Conservation (phyloP, 2,888 invertebrate species). For the Stegana nigrithorax region DNA sequence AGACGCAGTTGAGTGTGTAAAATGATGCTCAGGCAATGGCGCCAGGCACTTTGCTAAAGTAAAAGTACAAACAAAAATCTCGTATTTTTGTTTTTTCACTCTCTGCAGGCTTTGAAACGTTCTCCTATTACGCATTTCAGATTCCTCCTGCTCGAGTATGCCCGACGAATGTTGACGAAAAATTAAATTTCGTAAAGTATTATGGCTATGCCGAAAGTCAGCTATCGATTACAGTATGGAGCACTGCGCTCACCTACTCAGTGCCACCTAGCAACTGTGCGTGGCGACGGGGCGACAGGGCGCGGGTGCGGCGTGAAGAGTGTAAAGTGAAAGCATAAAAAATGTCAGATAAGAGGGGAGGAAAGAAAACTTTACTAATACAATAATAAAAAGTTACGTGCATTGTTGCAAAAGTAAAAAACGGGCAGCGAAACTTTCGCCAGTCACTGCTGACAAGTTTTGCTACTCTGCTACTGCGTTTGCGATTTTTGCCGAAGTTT, state of each 20-base stretch:
- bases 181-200: conserved; percentile 3
- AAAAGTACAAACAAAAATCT: no score
- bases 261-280: background rate
- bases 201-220: background rate
- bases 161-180: no score
- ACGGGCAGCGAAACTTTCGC: background rate
- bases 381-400: conserved; percentile 15
- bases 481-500: background rate
- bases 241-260: no score
- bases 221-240: background rate
- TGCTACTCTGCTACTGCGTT: background rate
- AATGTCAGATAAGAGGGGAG: background rate
- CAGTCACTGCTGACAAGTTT: conserved; percentile 5
- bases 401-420: conserved; percentile 1
- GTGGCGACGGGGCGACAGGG: background rate
- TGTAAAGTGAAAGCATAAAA: background rate
- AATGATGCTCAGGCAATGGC: no score
- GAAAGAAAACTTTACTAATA: conserved; percentile 8
- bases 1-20: background rate
- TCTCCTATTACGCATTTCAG: no score
- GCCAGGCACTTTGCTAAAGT: no score
- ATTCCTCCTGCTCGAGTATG: no score
- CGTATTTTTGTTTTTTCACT: no score
- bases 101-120: no score
- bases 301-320: background rate